phyloP scores from a whole-genome alignment of 2,113 vertebrate genomes.

The Brachyistius frenatus region DNA sequence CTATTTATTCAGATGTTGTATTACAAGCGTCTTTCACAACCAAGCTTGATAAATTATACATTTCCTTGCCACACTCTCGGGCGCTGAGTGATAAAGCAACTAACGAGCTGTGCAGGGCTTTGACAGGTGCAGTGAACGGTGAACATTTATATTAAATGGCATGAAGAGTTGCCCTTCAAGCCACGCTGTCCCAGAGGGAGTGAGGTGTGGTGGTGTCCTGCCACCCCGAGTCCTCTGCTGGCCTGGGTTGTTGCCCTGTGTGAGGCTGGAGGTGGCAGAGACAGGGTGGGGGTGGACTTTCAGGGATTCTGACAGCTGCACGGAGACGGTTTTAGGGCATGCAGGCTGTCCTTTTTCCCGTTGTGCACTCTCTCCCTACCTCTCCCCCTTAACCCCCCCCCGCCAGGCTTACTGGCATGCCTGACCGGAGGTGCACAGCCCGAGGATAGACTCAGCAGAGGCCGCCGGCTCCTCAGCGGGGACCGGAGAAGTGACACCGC shows the following conservation, averaged over 20 bases:
- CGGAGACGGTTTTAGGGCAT: constrained; percentile 39
- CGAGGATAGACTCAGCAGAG: constrained; percentile 37
- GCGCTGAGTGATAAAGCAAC: no score
- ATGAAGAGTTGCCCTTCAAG: not conserved
- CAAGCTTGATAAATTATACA: no score
- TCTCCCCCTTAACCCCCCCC: not conserved
- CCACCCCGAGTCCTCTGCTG: constrained; percentile 19
- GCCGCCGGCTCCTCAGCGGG: constrained; percentile 34
- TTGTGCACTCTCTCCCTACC: no score
- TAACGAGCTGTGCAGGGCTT: no score
- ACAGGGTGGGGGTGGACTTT: constrained; percentile 7
- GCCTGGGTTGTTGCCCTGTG: constrained; percentile 29
- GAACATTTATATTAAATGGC: no score
- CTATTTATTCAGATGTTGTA: constrained; percentile 21
- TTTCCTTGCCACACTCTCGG: no score
- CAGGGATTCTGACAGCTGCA: constrained; percentile 70
- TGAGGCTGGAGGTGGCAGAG: constrained; percentile 43
- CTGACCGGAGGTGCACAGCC: constrained; percentile 45
- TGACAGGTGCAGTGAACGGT: no score
- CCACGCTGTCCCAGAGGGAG: not conserved
- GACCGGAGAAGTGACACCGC: constrained; percentile 32
- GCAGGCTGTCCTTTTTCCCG: constrained; percentile 37
- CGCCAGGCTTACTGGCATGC: constrained; percentile 47
- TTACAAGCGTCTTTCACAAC: no score
- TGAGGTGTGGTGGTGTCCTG: not conserved